Evolutionary conservation across 2,888 invertebrate species (phyloP).

Genomic region (Phymatocera aterrima): DNA sequence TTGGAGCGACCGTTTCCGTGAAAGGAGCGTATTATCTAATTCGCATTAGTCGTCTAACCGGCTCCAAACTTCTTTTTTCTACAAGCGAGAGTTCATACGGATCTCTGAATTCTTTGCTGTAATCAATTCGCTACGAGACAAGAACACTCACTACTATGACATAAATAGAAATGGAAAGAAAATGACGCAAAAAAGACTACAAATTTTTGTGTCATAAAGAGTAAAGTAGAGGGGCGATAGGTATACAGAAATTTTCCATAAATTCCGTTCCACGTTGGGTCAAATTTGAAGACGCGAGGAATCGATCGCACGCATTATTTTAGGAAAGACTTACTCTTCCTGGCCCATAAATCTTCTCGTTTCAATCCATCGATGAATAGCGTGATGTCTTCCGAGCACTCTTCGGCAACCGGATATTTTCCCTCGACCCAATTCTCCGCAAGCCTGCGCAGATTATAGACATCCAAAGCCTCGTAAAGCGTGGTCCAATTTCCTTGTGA

Average conservation of each 20-base stretch:
- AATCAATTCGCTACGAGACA: neutral
- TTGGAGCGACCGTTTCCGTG: neutral
- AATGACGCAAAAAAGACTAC: neutral
- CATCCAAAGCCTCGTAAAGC: constrained; percentile 65
- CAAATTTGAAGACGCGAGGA: neutral
- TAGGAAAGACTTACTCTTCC: constrained; percentile 64
- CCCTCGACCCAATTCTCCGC: constrained; percentile 77
- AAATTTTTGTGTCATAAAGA: neutral
- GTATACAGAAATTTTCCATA: neutral
- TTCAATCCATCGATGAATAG: constrained; percentile 66
- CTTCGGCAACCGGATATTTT: constrained; percentile 56
- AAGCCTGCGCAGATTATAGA: constrained; percentile 66
- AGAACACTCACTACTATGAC: too few species aligned
- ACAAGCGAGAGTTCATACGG: neutral
- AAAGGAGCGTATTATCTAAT: neutral
- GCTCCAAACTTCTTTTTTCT: neutral
- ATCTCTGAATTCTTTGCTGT: neutral
- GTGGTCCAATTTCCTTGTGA: constrained; percentile 65
- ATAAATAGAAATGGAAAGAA: too few species aligned
- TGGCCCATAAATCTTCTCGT: constrained; percentile 69
- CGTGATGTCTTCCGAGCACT: constrained; percentile 67
- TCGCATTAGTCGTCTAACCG: neutral
- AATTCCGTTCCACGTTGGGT: constrained; percentile 1
- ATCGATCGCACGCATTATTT: neutral
- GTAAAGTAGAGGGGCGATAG: too few species aligned